Base-by-base conservation (phyloP, 2,113 vertebrate species). In the Sphaerodactylus townsendi region DNA sequence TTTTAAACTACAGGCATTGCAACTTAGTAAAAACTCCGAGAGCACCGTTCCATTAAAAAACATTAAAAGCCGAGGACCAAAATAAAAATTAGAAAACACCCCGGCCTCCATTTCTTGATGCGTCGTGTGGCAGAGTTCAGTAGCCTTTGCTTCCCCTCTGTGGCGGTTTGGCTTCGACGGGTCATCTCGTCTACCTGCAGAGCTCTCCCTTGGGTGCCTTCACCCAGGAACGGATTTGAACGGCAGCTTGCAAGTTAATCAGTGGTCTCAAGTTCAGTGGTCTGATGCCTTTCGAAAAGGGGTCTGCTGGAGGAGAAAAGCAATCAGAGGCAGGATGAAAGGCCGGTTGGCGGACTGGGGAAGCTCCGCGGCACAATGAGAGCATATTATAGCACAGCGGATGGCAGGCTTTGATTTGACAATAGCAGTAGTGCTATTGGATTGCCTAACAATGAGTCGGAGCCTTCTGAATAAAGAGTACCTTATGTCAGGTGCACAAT, bases 1-100 rank as follows among this genome's bases (percentile, higher is more conserved):
- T 53, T 90, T 88, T 88, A 82, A 86, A 77, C 35, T 82, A 15
- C 50, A 70, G 41, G 8, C 80, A 72, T 82, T 82, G 79, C 79
- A 90, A 56, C 64, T 81, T 21, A 85, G 79, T 10, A 59, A 41
- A 79, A 46, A 79, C 19, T n/a, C 75, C 28, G 53, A 86, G 44
- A 86, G 44, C 37, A 53, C 76, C 56, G 86, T 91, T 77, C 66
- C 74, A 86, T 64, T 46, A 82, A 72, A n/a, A 82, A 25, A 19
- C 50, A 59, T 41, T 44, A 33, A 46, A 82, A 46, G 8, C 75
- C 37, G 53, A 56, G 53, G 19, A 56, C 53, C 65, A 17, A 28
- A 74, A 48, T 39, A 75, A 35, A 76, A 72, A 68, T 81, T 41
- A 85, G 85, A 74, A 65, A 46, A 85, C 85, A 80, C 11, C 30